Percentiles rank a stretch among this genome's conserved stretches.
These are phyloP conservation scores for Asteroscopus sphinx DNA, from an alignment of 2,888 invertebrate species.

Conservation along the genomic window DNA sequence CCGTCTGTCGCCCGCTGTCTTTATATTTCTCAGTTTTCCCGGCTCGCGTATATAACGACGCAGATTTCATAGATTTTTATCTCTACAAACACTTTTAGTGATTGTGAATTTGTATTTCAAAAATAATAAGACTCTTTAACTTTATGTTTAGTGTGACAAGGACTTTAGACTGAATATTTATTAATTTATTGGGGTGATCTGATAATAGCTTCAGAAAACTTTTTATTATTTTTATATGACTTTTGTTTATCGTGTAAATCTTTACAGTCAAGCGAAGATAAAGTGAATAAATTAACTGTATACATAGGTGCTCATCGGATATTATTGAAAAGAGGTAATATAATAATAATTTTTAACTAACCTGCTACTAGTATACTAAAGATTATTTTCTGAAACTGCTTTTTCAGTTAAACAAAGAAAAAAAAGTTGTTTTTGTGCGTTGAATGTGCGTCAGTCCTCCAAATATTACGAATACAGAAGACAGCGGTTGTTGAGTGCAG, in stretches of 20 bases:
- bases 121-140: too few relatives aligned
- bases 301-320: background rate
- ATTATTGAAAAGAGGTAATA: slow-evolving; percentile 1
- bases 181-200: slow-evolving; percentile 1
- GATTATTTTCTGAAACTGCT: background rate
- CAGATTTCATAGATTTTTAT: background rate
- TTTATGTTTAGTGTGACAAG: too few relatives aligned
- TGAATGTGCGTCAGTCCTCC: too few relatives aligned
- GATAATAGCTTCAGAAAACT: slow-evolving; percentile 17
- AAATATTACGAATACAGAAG: too few relatives aligned
- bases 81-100: slow-evolving; percentile 6
- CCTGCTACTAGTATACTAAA: background rate
- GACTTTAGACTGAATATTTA: too few relatives aligned
- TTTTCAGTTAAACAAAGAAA: background rate
- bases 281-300: too few relatives aligned
- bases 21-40: slow-evolving; percentile 10
- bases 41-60: slow-evolving; percentile 23
- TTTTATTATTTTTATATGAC: background rate
- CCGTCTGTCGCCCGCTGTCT: slow-evolving; percentile 50
- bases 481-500: too few relatives aligned
- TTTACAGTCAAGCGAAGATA: background rate
- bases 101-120: background rate
- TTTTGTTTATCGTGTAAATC: background rate
- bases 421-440: too few relatives aligned
- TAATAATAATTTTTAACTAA: background rate